Conservation (phyloP, 1,140 invertebrate genomes). For the Scylla paramamosain region DNA sequence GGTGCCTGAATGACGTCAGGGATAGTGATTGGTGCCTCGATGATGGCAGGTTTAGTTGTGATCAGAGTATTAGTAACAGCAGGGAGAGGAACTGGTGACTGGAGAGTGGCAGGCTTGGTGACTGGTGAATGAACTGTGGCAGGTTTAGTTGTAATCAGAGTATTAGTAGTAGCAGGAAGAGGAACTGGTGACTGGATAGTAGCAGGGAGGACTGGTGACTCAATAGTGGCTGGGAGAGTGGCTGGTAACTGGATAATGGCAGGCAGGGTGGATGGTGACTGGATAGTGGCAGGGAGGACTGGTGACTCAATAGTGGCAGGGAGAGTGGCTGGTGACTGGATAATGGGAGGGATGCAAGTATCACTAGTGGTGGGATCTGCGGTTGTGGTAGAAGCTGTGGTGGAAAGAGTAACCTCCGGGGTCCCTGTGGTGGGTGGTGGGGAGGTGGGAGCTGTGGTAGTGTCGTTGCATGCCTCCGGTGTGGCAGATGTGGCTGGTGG, state of each 20-base stretch:
- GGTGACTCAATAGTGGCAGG: not conserved
- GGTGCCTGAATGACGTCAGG: slow-evolving; percentile 35
- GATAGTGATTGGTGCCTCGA: not conserved
- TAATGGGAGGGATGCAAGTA: not conserved
- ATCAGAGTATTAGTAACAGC: not conserved
- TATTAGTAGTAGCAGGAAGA: not conserved
- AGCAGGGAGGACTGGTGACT: not conserved
- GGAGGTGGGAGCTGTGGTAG: not conserved
- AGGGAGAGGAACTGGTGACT: slow-evolving; percentile 18
- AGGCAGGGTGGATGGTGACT: not conserved
- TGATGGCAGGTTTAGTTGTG: not conserved
- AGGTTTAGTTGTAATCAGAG: not conserved
- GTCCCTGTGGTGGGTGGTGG: not conserved
- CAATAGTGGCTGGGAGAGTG: not conserved
- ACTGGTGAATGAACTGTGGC: not conserved
- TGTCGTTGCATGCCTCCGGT: no score
- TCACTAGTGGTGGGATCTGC: not conserved
- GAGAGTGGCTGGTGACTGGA: not conserved
- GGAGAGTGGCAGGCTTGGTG: not conserved
- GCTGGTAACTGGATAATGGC: not conserved
- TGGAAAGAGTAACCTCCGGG: no score
- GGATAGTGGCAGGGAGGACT: not conserved
- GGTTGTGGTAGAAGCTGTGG: not conserved
- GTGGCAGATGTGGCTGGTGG: no score
- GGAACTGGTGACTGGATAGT: slow-evolving; percentile 6